Evolutionary conservation across 92 coral and sea anemone species (phyloP), one percentile per base, ranked within the genome.

Genomic region (Virgularia gustaviana): DNA sequence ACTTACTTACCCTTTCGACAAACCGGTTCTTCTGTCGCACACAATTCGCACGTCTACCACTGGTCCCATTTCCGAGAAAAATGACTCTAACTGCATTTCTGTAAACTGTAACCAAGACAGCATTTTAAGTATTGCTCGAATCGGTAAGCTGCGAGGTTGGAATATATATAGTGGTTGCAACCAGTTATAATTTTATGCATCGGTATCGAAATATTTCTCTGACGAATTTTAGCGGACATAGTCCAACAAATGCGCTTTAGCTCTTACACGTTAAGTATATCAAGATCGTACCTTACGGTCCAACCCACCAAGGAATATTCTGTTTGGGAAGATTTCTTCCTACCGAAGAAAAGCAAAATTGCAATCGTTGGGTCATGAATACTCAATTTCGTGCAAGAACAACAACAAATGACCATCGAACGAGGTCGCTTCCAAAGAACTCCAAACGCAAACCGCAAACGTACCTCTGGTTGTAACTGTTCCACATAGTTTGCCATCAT

Each of bases 41-140:
- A 92, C 98, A 0, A 92, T 89, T n/a, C 98, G 60, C 0, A 92
- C 98, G 36, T 92, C 96, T 0, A 80, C 60, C 0, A 92, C 92
- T 0, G 86, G 63, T 0, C 98, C 98, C 62, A 49, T 84, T 1
- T 65, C 74, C 1, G 87, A 65, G 55, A 92, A 92, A 36, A 89
- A 83, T 11, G 81, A 86, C 37, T 92, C 98, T 9, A 92, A 63
- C 29, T 92, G 96, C 28, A 92, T 75, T 60, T 92, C 98, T 0
- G 88, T 79, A 2, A 85, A 83, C 92, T 87, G 56, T 1, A 65
- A 65, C 51, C 34, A 66, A 52, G n/a, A n/a, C n/a, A n/a, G n/a
- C n/a, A n/a, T n/a, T n/a, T n/a, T n/a, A n/a, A n/a, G n/a, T n/a
- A n/a, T n/a, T n/a, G n/a, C n/a, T n/a, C n/a, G n/a, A n/a, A n/a